Evolutionary conservation across 2,888 invertebrate genomes (phyloP), one percentile per base, ranked within the genome.

Genomic region (Blastobasis lacticolella): DNA sequence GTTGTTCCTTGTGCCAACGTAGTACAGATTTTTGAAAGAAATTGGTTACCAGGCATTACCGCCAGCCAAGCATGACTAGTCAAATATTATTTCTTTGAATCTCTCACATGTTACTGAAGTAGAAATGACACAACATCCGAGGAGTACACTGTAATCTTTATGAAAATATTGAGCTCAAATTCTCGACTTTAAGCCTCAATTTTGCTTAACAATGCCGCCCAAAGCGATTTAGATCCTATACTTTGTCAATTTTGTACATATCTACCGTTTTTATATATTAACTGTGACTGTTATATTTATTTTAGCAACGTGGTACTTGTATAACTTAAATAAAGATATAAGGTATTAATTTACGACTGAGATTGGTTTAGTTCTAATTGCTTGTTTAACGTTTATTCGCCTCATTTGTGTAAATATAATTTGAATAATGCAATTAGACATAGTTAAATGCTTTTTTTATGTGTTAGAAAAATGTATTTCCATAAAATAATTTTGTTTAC

Each of bases 361-460:
- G 23, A 23, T 23, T 23, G 23, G 23, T 23, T 23, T 23, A 23
- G 23, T 23, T 23, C 23, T 23, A 23, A 23, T 23, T 23, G 42
- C 46, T 43, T 46, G 8, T 37, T 48, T 49, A 49, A 46, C 45
- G 41, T 37, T 52, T 49, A n/a, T 47, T 49, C 43, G 50, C 8
- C 5, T 10, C 23, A 51, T 54, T 51, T 54, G 49, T 54, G 51
- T 49, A 54, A 50, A 53, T 45, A 23, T 37, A 37, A 40, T 49
- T 44, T 49, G 45, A 37, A 47, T 71, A 73, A 75, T 76, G 75
- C 75, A 68, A 73, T 69, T 78, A 78, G 76, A 60, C 55, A 71
- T 71, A 76, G 74, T 71, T 23, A 23, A 23, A 76, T 61, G 82
- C 81, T 79, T 81, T 73, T n/a, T 79, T 74, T 78, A 76, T 67